A percentile compares a stretch with the other conserved stretches of the same genome.
Evolutionary conservation across 1,140 invertebrate species (phyloP).

Genomic region (Lithobius niger): DNA sequence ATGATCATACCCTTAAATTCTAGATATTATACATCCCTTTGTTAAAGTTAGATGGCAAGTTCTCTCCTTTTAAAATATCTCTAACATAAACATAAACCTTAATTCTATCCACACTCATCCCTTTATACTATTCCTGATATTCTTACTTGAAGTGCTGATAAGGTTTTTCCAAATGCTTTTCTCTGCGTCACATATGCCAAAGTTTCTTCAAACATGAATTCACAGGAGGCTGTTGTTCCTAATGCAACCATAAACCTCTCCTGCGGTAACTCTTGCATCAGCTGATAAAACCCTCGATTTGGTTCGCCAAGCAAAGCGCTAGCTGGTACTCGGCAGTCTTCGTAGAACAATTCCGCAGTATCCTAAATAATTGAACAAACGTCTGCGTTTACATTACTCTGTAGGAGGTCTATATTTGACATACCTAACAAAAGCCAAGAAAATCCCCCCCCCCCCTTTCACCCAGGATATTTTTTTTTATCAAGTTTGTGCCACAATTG

Average conservation of each 20-base stretch:
- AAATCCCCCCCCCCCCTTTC: too few relatives aligned
- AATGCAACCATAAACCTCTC: conserved; percentile 34
- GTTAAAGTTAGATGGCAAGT: too few relatives aligned
- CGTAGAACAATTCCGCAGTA: conserved; percentile 39
- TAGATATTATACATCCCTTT: too few relatives aligned
- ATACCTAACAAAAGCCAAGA: neutral
- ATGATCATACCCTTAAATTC: too few relatives aligned
- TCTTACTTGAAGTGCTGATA: conserved; percentile 33
- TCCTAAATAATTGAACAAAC: conserved; percentile 26
- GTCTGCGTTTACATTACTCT: neutral
- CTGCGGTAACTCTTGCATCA: conserved; percentile 39
- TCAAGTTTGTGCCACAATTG: too few relatives aligned
- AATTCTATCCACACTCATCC: too few relatives aligned
- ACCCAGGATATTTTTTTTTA: too few relatives aligned
- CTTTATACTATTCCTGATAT: too few relatives aligned
- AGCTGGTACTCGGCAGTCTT: conserved; percentile 35
- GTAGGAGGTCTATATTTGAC: neutral
- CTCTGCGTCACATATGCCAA: conserved; percentile 33
- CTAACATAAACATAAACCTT: too few relatives aligned
- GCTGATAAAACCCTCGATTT: conserved; percentile 37
- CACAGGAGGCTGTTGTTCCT: conserved; percentile 28
- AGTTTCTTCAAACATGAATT: conserved; percentile 39
- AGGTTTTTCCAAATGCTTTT: conserved; percentile 37
- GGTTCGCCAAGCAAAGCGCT: conserved; percentile 33
- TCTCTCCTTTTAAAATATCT: too few relatives aligned